Base-by-base conservation (phyloP, 92 coral and sea anemone species). In the Muricea muricata region DNA sequence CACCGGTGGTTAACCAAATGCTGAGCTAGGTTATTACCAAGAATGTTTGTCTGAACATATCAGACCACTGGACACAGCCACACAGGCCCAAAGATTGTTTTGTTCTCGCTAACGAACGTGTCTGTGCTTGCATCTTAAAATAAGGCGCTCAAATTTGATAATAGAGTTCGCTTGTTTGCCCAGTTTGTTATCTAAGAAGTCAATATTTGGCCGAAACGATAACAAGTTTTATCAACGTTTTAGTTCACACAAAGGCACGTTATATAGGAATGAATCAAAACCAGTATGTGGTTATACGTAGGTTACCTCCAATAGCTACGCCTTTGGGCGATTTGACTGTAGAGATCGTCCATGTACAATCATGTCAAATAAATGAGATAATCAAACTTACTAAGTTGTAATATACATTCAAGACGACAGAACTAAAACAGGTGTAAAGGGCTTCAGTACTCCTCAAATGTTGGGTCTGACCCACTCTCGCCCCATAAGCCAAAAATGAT, bases 111-210 rank as follows among this genome's bases (percentile, higher is more conserved):
- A 39, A 63, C 18, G 5, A 30, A 26, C 37, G 30, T 1, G 37
- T 39, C 70, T 15, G 39, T 63, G 37, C 70, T 63, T 39, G 18
- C 30, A 63, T 63, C 30, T 63, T 39, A 63, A 63, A 63, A 63
- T 63, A 26, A 23, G 68, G 68, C 30, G 68, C 33, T 60, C 2
- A 20, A 26, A 8, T 28, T 20, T 10, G 28, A 63, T 32, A 63
- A 15, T 63, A 28, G 9, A 63, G 13, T 30, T 63, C 30, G 70
- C 37, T 1, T 4, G n/a, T n/a, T n/a, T n/a, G n/a, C n/a, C n/a
- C n/a, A n/a, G n/a, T n/a, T n/a, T n/a, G 18, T 63, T 26, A 63
- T 63, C 23, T 18, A 18, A 4, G 30, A 63, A 15, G 70, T 28
- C 37, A 25, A 63, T 30, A 26, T 63, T 30, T 6, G 1, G 37